Conservation (phyloP, 2,888 invertebrate genomes). For the Diaphora mendica region DNA sequence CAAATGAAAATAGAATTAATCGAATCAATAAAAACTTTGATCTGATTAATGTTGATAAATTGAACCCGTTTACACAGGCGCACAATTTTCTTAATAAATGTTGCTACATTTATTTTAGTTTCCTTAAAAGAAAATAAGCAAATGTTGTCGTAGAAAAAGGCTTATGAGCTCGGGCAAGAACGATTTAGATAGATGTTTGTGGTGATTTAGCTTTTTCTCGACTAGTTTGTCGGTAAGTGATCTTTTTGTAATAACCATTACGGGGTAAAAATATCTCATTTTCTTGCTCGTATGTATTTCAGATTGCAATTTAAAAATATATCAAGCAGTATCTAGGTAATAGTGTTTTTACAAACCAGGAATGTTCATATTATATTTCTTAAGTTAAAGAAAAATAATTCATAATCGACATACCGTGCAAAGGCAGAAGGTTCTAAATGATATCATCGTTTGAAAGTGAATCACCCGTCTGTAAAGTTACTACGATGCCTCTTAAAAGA, state of each 20-base stretch:
- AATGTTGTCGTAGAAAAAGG: constrained; percentile 1
- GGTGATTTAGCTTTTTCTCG: constrained; percentile 6
- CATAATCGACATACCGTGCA: neutral
- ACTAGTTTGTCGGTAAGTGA: constrained; percentile 13
- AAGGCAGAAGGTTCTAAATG: neutral
- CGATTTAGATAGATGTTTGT: constrained; percentile 5
- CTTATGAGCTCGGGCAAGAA: constrained; percentile 12
- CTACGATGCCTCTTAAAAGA: neutral
- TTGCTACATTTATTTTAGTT: neutral
- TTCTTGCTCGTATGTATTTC: constrained; percentile 1
- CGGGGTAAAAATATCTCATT: neutral
- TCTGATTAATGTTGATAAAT: constrained; percentile 10
- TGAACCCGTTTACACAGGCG: neutral
- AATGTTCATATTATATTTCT: neutral
- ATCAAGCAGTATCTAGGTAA: neutral
- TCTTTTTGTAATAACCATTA: constrained; percentile 17
- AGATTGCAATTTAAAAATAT: constrained; percentile 4
- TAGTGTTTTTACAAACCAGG: neutral
- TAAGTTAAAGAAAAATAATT: neutral
- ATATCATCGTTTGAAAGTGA: neutral
- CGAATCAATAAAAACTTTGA: constrained; percentile 1
- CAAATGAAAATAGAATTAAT: constrained; percentile 3
- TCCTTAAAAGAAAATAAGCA: neutral
- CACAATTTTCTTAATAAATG: constrained; percentile 11
- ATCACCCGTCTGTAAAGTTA: neutral